These are phyloP conservation scores for Poecilia picta DNA, from an alignment of 2,797 vertebrate genomes.

Conservation along the genomic window DNA sequence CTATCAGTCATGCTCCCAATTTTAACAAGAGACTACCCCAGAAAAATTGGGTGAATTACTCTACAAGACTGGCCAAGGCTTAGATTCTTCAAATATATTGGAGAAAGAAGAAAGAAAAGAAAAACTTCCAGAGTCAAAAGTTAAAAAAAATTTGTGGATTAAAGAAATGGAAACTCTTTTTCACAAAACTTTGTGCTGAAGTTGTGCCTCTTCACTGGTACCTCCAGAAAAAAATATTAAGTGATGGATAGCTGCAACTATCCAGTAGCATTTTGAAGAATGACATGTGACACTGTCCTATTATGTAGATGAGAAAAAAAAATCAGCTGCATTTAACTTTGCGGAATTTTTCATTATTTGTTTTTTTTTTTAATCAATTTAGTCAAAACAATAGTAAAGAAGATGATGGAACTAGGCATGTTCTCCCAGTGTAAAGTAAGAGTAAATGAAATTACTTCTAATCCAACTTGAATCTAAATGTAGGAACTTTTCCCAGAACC, in stretches of 20 bases:
- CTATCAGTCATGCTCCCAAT: slow-evolving; percentile 21
- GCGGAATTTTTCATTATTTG: not conserved
- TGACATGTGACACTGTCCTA: not conserved
- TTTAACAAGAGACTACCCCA: slow-evolving; percentile 20
- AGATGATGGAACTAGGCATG: not conserved
- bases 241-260: slow-evolving; percentile 4
- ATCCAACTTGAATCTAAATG: not conserved
- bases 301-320: slow-evolving; percentile 4
- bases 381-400: not conserved
- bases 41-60: slow-evolving; percentile 18
- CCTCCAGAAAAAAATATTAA: slow-evolving; percentile 14
- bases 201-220: slow-evolving; percentile 10
- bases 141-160: slow-evolving; percentile 8
- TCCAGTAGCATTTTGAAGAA: slow-evolving; percentile 14
- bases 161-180: slow-evolving; percentile 2
- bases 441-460: not conserved
- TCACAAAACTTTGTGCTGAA: not conserved
- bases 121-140: slow-evolving; percentile 12
- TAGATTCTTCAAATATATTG: slow-evolving; percentile 14
- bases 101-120: not conserved
- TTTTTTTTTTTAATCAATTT: not conserved
- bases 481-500: not conserved
- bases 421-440: not conserved
- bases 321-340: slow-evolving; percentile 1
- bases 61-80: slow-evolving; percentile 17